phyloP scores from a whole-genome alignment of 2,888 invertebrate genomes.

The Heteromurus nitidus region DNA sequence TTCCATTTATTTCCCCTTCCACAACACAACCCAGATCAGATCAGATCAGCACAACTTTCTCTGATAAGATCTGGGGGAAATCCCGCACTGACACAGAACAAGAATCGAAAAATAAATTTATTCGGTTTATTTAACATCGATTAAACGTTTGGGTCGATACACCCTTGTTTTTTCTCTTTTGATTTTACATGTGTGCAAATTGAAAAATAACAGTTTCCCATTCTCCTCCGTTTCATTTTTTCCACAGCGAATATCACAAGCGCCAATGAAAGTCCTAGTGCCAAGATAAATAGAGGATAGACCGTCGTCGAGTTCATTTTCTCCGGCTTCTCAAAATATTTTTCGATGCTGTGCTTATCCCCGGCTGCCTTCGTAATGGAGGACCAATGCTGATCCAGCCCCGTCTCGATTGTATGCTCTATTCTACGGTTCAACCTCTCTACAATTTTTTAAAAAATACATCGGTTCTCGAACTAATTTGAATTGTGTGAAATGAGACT shows the following conservation, averaged over 20 bases:
- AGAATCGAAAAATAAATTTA: too few relatives aligned
- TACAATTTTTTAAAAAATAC: neutral
- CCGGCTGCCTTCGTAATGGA: neutral
- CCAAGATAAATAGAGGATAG: neutral
- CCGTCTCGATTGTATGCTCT: neutral
- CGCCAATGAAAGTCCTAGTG: neutral
- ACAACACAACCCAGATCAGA: slow-evolving; percentile 20
- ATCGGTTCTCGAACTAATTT: neutral
- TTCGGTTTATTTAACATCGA: too few relatives aligned
- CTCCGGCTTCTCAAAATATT: neutral
- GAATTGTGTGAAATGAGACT: neutral
- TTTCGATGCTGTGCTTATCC: neutral
- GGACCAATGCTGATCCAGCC: neutral
- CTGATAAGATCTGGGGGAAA: too few relatives aligned
- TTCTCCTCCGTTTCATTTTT: too few relatives aligned
- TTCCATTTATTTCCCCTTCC: slow-evolving; percentile 20
- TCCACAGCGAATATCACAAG: neutral
- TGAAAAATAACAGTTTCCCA: too few relatives aligned
- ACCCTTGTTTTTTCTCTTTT: too few relatives aligned
- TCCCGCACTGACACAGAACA: too few relatives aligned
- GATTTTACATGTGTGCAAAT: too few relatives aligned
- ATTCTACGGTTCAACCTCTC: neutral
- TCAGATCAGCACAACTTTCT: too few relatives aligned
- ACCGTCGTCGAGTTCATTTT: neutral
- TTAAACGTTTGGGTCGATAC: too few relatives aligned